These are phyloP conservation scores for Platysternon megacephalum DNA, from an alignment of 2,113 vertebrate genomes.

Conservation along the genomic window DNA sequence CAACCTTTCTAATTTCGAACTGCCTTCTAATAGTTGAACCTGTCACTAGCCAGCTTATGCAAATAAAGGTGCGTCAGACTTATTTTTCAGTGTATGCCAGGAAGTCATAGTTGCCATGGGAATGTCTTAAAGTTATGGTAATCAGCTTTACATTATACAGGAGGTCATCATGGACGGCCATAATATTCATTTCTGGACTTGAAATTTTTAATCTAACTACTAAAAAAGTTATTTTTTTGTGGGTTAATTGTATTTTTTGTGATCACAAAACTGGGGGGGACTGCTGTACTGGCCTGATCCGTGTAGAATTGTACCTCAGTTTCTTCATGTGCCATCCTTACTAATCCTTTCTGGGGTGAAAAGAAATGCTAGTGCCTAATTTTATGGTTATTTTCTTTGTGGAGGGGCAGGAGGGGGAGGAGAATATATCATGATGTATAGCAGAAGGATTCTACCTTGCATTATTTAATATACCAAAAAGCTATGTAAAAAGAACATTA, in stretches of 20 bases:
- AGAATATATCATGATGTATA: fast-evolving
- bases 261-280: neutral
- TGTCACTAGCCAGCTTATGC: neutral
- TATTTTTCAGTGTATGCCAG: no score
- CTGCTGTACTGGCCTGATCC: neutral
- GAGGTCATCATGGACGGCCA: neutral
- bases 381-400: neutral
- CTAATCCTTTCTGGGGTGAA: neutral
- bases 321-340: neutral
- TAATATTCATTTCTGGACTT: neutral
- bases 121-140: no score
- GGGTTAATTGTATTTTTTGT: neutral
- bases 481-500: neutral
- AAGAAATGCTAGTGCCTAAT: neutral
- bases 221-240: neutral
- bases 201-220: neutral
- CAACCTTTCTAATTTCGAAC: neutral
- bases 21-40: neutral
- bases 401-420: no score
- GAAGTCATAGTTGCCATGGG: neutral
- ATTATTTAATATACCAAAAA: fast-evolving
- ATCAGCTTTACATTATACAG: neutral
- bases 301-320: neutral
- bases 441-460: fast-evolving
- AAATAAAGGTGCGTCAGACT: no score